A percentile compares a stretch with the other conserved stretches of the same genome.
These are phyloP conservation scores for Drosophila sproati DNA, from an alignment of 1,140 invertebrate species.

Conservation along the genomic window DNA sequence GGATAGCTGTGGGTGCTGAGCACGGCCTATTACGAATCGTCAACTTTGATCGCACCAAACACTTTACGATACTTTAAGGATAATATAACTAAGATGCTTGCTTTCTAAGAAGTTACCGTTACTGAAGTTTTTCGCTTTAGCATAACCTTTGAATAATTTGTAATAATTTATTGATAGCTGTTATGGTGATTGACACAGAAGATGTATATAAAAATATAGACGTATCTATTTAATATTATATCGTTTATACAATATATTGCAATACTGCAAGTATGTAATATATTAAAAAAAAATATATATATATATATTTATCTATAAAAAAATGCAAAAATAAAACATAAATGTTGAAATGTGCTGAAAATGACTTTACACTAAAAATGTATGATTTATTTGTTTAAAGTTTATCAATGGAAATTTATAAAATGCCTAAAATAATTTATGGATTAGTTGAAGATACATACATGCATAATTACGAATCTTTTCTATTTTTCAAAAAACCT, in stretches of 20 bases:
- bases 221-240: conserved; percentile 23
- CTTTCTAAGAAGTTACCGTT: conserved; percentile 9
- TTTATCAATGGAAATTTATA: too few relatives aligned
- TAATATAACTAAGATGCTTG: conserved; percentile 8
- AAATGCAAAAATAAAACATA: conserved; percentile 15
- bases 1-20: conserved; percentile 71
- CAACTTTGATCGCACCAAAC: conserved; percentile 43
- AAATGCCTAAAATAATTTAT: too few relatives aligned
- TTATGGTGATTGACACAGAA: conserved; percentile 16
- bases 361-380: too few relatives aligned
- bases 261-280: conserved; percentile 24
- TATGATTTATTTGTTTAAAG: too few relatives aligned
- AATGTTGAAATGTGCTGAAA: conserved; percentile 1
- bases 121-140: conserved; percentile 2
- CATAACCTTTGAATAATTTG: conserved; percentile 14
- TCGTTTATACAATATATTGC: conserved; percentile 6
- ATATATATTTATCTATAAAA: conserved; percentile 40
- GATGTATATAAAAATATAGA: conserved; percentile 24
- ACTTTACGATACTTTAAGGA: conserved; percentile 23
- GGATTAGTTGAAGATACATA: too few relatives aligned
- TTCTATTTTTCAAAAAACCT: too few relatives aligned
- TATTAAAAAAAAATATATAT: conserved; percentile 6
- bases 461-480: too few relatives aligned
- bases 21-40: conserved; percentile 73
- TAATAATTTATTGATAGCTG: conserved; percentile 30